Evolutionary conservation across 2,888 invertebrate species (phyloP), one percentile per base, ranked within the genome.

Genomic region (Palloptera scutellata): DNA sequence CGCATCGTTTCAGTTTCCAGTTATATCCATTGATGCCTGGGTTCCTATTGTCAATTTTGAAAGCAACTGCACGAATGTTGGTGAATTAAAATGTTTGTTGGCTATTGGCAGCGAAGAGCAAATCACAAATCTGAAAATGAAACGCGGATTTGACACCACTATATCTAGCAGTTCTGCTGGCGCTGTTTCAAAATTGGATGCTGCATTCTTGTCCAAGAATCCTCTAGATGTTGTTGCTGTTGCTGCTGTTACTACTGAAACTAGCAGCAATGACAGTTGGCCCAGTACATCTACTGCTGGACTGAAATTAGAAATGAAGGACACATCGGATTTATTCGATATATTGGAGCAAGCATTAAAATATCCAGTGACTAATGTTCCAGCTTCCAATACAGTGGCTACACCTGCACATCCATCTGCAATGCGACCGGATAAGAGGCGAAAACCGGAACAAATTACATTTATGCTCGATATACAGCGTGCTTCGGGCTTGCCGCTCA

Each of bases 21-120:
- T 89, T 11, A 87, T 89, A 73, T 87, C 88, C 57, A 86, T 87
- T 12, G 89, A 90, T 77, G 87, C 87, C 74, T 89, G 89, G 88
- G 86, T 87, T 55, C 83, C 87, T 10, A 86, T 90, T 62, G 75
- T 82, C 1, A 83, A 86, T 73, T 85, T 86, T 41, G 77, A 84
- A 55, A 20, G 45, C 1, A 30, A 52, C 30, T 85, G 86, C 45
- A 78, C 83, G 55, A 77, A 84, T 17, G 77, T 86, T 65, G 90
- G 90, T 1, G 87, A 89, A 77, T 80, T 88, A 5, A 86, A 88
- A 75, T 87, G 88, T 53, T 75, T 90, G 11, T 80, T 89, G 43
- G 89, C 90, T 48, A 83, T 90, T 57, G 90, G 90, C 12, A 88
- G 88, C 4, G 87, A 88, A 55, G 84, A 86, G 57, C 90, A 90